phyloP scores from a whole-genome alignment of 2,888 invertebrate genomes.

The Lasioglossum villosulum region DNA sequence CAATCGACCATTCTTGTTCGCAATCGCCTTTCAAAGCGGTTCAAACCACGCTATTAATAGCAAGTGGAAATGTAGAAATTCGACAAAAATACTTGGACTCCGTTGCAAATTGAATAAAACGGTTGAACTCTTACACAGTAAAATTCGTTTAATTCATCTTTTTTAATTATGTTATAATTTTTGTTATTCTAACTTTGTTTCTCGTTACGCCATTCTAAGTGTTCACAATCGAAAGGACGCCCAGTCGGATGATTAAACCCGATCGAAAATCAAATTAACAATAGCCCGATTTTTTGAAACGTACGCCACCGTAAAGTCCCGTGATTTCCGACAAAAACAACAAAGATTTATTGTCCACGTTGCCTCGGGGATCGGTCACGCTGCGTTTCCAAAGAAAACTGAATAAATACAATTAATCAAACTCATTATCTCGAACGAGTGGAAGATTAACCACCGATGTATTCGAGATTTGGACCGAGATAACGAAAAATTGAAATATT shows the following conservation, averaged over 20 bases:
- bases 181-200: background rate
- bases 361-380: background rate
- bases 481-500: background rate
- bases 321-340: background rate
- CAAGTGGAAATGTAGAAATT: background rate
- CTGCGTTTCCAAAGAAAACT: background rate
- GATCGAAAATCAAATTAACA: background rate
- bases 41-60: background rate
- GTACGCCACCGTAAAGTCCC: background rate
- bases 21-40: background rate
- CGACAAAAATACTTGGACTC: background rate
- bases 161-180: background rate
- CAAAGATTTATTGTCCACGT: slow-evolving; percentile 4
- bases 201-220: background rate
- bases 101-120: background rate
- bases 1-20: background rate
- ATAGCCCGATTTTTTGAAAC: background rate
- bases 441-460: background rate
- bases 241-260: too few relatives aligned
- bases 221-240: background rate
- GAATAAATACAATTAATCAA: background rate
- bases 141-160: background rate
- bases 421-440: background rate
- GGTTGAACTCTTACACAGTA: background rate
- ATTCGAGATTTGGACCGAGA: background rate